Percentiles rank a stretch among this genome's conserved stretches.
These are phyloP conservation scores for Crossaster papposus DNA, from an alignment of 53 echinoderm and acorn worm species.

Conservation along the genomic window DNA sequence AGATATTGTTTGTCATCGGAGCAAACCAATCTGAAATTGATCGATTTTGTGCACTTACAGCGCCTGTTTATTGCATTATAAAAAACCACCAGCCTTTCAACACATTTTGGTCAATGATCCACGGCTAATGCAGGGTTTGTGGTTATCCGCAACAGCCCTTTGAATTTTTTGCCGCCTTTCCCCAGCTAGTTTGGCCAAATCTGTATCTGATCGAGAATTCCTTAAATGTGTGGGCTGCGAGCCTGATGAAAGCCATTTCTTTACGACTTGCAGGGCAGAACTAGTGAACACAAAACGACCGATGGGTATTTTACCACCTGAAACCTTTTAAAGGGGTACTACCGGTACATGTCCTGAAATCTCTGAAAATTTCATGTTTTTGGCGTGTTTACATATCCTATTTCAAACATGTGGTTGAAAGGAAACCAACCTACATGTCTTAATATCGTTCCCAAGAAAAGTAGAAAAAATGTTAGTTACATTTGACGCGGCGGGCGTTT, in stretches of 20 bases:
- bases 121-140: conserved; percentile 26
- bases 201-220: background rate
- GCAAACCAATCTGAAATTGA: background rate
- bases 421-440: too few species aligned
- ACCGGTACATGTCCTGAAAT: too few species aligned
- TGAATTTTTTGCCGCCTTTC: background rate
- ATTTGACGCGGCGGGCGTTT: too few species aligned
- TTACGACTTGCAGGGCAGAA: background rate
- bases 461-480: too few species aligned
- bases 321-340: background rate
- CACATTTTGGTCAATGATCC: background rate
- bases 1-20: background rate
- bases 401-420: too few species aligned
- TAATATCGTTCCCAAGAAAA: too few species aligned
- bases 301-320: background rate
- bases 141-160: background rate
- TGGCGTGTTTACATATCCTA: too few species aligned
- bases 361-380: too few species aligned
- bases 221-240: background rate
- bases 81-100: background rate
- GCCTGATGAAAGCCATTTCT: background rate
- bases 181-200: background rate
- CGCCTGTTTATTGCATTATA: background rate
- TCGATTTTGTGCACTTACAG: background rate
- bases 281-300: background rate